A percentile compares a stretch with the other conserved stretches of the same genome.
phyloP scores from a whole-genome alignment of 1,140 invertebrate genomes.

The Drosophila rufa region DNA sequence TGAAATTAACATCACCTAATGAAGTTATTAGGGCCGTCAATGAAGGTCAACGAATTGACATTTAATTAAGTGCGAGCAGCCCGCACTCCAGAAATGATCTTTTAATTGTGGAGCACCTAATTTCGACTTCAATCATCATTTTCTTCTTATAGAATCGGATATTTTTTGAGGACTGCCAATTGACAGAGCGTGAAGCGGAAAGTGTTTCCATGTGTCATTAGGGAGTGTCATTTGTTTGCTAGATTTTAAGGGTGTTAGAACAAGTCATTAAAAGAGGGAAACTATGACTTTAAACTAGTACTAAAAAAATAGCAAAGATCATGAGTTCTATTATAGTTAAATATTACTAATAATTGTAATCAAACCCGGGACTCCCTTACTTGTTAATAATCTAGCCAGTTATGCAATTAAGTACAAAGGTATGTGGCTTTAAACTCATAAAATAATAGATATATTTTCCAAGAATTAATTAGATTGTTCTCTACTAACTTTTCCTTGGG shows the following conservation, averaged over 20 bases:
- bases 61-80: slow-evolving; percentile 73
- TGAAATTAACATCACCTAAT: slow-evolving; percentile 55
- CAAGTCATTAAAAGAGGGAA: slow-evolving; percentile 6
- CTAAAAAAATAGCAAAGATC: too few species aligned
- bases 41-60: slow-evolving; percentile 81
- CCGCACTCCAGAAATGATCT: slow-evolving; percentile 72
- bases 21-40: slow-evolving; percentile 77
- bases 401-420: background rate
- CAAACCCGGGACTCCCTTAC: background rate
- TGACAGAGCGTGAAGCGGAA: slow-evolving; percentile 61
- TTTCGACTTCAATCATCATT: slow-evolving; percentile 63
- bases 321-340: background rate
- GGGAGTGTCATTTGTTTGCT: slow-evolving; percentile 20
- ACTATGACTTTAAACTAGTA: too few species aligned
- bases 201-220: slow-evolving; percentile 46
- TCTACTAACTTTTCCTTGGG: too few species aligned
- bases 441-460: background rate
- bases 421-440: background rate
- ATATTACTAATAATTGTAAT: background rate
- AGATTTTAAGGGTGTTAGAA: slow-evolving; percentile 10
- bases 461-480: background rate
- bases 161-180: slow-evolving; percentile 48
- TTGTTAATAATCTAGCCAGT: background rate
- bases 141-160: slow-evolving; percentile 13
- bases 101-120: slow-evolving; percentile 75